Evolutionary conservation across 2,797 vertebrate species (phyloP).

Genomic region (Tadarida brasiliensis): DNA sequence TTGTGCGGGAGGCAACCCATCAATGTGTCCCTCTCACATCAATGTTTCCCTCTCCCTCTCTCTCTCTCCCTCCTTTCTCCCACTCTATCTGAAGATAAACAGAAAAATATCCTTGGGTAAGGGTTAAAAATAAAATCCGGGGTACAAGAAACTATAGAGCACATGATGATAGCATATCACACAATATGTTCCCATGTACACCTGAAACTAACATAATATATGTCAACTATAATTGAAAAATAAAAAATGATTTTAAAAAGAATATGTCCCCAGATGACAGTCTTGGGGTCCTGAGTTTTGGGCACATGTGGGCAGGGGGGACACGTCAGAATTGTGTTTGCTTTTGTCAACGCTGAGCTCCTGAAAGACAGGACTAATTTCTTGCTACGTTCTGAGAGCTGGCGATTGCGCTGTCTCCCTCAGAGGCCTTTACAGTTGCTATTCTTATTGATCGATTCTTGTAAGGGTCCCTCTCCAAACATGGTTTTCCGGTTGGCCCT

Average conservation of each 20-base stretch:
- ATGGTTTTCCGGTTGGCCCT: slow-evolving; percentile 46
- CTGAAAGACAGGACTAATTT: neutral
- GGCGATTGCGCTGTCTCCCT: fast-evolving
- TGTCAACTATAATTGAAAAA: neutral
- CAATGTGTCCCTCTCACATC: no score
- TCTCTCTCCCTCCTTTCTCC: no score
- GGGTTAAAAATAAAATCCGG: neutral
- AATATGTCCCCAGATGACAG: neutral
- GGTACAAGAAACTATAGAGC: neutral
- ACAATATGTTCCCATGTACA: neutral
- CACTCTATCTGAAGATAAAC: no score
- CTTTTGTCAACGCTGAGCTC: neutral
- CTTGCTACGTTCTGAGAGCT: neutral
- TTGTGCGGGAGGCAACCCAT: no score
- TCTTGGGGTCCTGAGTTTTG: neutral
- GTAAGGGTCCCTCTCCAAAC: slow-evolving; percentile 3
- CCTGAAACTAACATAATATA: neutral
- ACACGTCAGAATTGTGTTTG: neutral
- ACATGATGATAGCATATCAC: neutral
- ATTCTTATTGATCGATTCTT: neutral
- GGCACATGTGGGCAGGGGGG: neutral
- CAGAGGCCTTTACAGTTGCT: neutral
- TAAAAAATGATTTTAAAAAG: neutral
- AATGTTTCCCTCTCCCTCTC: no score
- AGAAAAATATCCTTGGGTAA: no score